Evolutionary conservation across 2,113 vertebrate genomes (phyloP).

Genomic region (Pituophis catenifer): DNA sequence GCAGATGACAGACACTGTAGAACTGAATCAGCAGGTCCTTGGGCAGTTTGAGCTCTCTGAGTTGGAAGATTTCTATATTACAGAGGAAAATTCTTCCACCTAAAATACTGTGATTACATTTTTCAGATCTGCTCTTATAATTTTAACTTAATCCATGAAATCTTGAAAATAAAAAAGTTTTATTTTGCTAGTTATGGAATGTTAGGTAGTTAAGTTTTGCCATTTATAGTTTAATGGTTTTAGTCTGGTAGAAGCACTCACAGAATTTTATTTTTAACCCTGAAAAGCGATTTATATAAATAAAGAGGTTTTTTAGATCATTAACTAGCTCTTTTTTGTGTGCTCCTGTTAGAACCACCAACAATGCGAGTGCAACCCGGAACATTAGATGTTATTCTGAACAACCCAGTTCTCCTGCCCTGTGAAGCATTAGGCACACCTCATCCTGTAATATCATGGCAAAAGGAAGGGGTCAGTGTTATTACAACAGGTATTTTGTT

Average conservation of each 20-base stretch:
- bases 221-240: background rate
- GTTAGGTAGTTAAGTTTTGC: background rate
- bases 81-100: background rate
- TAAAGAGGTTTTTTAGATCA: background rate
- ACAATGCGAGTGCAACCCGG: conserved; percentile 81
- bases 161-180: background rate
- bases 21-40: too few relatives aligned
- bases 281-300: background rate
- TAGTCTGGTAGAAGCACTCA: background rate
- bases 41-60: too few relatives aligned
- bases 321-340: background rate
- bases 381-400: conserved; percentile 82
- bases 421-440: conserved; percentile 87
- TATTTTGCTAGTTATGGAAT: background rate
- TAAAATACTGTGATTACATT: background rate
- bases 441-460: conserved; percentile 86
- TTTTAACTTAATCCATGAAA: background rate
- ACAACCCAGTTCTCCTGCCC: conserved; percentile 82
- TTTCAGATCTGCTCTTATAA: background rate
- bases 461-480: conserved; percentile 92
- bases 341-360: conserved; percentile 77
- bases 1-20: too few relatives aligned
- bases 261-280: background rate
- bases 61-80: background rate
- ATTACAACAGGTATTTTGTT: conserved; percentile 75